Base-by-base conservation (phyloP, 2,113 vertebrate species). In the Corapipo altera region DNA sequence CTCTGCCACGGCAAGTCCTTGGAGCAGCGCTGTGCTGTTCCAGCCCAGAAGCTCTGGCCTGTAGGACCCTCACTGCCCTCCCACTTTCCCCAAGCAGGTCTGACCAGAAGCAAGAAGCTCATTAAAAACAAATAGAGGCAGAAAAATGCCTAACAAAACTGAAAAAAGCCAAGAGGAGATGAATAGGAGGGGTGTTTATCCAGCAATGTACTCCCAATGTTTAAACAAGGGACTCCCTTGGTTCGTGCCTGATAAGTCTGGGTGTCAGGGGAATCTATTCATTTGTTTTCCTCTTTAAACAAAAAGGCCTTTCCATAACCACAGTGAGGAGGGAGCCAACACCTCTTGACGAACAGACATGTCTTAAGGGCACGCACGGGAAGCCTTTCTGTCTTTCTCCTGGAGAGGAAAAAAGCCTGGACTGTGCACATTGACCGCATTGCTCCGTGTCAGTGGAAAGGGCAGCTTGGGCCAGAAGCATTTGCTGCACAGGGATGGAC, bases 161-260 rank as follows among this genome's bases (percentile, higher is more conserved):
- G 3, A 57, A 27, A 39, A 74, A 81, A 21, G 16, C 48, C 52
- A 44, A 44, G 71, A 67, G n/a, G 21, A 33, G 33, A 57, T 57
- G 83, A 77, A 80, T 37, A 82, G 33, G 41, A 85, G 89, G 62
- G 52, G 32, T 81, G 55, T 89, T 91, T 91, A 89, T 74, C 69
- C 86, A 87, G 80, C 61, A 95, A 28, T 43, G 73, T 87, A 46
- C 76, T 95, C 88, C 66, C 3, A 1, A 5, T 85, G 49, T 95
- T 96, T 96, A 89, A 94, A 95, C 80, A 96, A 96, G 96, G 93
- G 93, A 94, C 83, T 96, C 96, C 96, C 95, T 89, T 94, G 89
- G 89, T 61, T 91, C 0, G 0, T 75, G 89, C 80, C 94, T 96
- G 95, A 59, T 85, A 95, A 95, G 62, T 83, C 73, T 89, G 91